A percentile compares a stretch with the other conserved stretches of the same genome.
Conservation (phyloP, 2,113 vertebrate species). For the Drymodes brunneopygia region DNA sequence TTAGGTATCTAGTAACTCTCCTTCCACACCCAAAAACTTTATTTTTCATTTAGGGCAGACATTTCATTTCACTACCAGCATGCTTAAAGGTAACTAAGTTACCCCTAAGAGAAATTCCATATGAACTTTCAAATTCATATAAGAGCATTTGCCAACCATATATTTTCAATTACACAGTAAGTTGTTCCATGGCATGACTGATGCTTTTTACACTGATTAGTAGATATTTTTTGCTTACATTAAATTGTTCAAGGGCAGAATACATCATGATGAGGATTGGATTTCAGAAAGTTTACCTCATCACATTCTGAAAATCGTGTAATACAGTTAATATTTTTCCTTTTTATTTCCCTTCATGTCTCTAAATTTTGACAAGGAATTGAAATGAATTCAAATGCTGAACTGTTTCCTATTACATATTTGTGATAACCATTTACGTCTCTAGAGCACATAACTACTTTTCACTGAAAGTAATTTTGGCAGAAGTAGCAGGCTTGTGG, state of each 20-base stretch:
- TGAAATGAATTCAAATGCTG: background rate
- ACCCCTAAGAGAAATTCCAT: background rate
- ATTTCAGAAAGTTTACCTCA: background rate
- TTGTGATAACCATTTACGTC: background rate
- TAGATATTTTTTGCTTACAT: background rate
- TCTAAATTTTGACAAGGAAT: background rate
- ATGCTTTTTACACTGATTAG: background rate
- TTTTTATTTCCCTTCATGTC: background rate
- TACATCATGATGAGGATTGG: background rate
- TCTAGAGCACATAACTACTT: background rate
- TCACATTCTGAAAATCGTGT: background rate
- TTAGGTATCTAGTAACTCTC: background rate
- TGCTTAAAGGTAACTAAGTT: background rate
- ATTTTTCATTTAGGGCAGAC: background rate
- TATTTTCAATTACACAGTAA: background rate
- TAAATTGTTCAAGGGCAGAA: background rate
- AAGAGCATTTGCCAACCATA: background rate
- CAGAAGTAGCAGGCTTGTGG: background rate
- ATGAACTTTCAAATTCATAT: background rate
- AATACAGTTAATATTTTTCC: background rate
- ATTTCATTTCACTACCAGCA: background rate
- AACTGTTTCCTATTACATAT: background rate
- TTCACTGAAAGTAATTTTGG: background rate
- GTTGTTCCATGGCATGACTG: background rate
- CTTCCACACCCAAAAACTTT: background rate